Evolutionary conservation across 23 tunicate genomes (phyloP).

Genomic region (Oikopleura albicans): DNA sequence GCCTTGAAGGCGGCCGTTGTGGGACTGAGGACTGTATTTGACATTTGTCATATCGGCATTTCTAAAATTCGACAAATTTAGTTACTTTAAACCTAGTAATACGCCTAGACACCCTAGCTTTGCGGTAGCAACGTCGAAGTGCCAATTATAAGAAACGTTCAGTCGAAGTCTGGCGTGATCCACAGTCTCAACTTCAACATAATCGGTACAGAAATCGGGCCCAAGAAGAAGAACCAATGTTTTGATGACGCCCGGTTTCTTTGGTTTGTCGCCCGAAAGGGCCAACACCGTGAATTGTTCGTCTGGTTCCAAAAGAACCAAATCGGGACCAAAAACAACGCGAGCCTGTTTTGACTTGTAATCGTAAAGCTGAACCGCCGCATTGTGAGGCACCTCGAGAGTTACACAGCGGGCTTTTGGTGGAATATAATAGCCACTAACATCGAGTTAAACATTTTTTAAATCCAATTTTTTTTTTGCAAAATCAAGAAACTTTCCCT

Average conservation of each 20-base stretch:
- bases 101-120: too few species aligned
- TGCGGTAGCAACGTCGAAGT: not conserved
- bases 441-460: too few species aligned
- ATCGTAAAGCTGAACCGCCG: slow-evolving; percentile 74
- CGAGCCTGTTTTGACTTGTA: slow-evolving; percentile 76
- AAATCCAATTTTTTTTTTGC: too few species aligned
- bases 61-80: too few species aligned
- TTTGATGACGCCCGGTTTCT: slow-evolving; percentile 59
- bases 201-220: slow-evolving; percentile 93
- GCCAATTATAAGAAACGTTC: slow-evolving; percentile 84
- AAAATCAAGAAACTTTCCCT: too few species aligned
- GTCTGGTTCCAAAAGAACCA: slow-evolving; percentile 79
- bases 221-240: slow-evolving; percentile 75
- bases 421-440: too few species aligned
- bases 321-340: slow-evolving; percentile 85
- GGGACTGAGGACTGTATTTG: too few species aligned
- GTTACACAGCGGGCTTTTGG: slow-evolving; percentile 39
- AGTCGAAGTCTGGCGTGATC: slow-evolving; percentile 84
- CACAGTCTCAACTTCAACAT: slow-evolving; percentile 65
- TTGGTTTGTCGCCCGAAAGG: slow-evolving; percentile 85
- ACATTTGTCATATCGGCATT: too few species aligned
- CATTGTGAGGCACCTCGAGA: slow-evolving; percentile 63
- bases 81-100: too few species aligned
- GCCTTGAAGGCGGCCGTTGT: too few species aligned
- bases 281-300: slow-evolving; percentile 89